Percentiles rank a stretch among this genome's conserved stretches.
phyloP scores from a whole-genome alignment of 2,888 invertebrate genomes.

The Harpalus rubripes region DNA sequence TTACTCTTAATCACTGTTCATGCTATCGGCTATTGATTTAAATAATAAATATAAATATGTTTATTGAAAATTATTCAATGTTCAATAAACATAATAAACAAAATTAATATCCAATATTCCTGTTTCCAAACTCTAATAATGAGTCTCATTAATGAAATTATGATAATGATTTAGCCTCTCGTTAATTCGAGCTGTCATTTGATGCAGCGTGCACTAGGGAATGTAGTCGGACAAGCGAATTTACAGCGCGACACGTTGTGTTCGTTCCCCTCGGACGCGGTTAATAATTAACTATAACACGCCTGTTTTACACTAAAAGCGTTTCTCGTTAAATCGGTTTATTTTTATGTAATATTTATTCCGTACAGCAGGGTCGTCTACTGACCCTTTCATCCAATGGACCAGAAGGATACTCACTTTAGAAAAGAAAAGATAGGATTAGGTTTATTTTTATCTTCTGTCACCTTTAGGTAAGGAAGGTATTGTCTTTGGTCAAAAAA shows the following conservation, averaged over 20 bases:
- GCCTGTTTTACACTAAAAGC: slow-evolving; percentile 63
- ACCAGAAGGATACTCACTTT: slow-evolving; percentile 4
- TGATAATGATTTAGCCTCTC: slow-evolving; percentile 38
- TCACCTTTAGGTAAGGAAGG: too few species aligned
- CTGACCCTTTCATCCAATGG: slow-evolving; percentile 59
- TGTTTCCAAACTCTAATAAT: slow-evolving; percentile 11
- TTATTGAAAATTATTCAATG: too few species aligned
- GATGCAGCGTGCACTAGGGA: slow-evolving; percentile 32
- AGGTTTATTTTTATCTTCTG: too few species aligned
- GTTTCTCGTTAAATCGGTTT: slow-evolving; percentile 66
- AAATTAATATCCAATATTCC: slow-evolving; percentile 22
- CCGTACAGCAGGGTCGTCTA: slow-evolving; percentile 55
- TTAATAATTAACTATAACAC: slow-evolving; percentile 63
- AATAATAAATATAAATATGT: background rate
- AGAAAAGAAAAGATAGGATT: background rate
- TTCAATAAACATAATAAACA: slow-evolving; percentile 4
- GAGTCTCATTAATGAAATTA: slow-evolving; percentile 25
- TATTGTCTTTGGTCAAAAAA: too few species aligned
- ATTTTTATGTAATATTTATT: slow-evolving; percentile 67
- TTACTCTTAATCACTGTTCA: too few species aligned
- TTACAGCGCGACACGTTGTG: slow-evolving; percentile 9
- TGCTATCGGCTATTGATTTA: too few species aligned
- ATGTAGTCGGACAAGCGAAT: background rate
- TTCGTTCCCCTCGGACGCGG: slow-evolving; percentile 46
- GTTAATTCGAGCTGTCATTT: slow-evolving; percentile 32